phyloP scores from a whole-genome alignment of 2,888 invertebrate species.

The Steinernema carpocapsae region DNA sequence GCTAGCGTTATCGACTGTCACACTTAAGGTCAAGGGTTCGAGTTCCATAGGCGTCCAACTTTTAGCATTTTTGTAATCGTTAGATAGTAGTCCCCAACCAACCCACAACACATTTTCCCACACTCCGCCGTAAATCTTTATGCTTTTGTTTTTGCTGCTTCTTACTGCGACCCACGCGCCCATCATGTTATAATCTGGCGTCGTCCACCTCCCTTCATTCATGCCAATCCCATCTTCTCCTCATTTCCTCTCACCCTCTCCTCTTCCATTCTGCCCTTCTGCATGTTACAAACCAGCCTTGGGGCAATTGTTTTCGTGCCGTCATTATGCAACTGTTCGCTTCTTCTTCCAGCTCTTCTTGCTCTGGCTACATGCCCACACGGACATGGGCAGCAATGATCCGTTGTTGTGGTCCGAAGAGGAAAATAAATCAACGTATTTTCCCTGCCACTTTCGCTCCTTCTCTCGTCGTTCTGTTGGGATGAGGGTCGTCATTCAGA shows the following conservation, averaged over 20 bases:
- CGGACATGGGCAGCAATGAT: no score
- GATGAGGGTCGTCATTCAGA: no score
- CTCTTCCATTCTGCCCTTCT: neutral
- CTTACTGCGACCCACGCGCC: neutral
- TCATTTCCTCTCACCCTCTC: neutral
- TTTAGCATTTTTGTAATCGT: no score
- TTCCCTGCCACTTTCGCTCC: neutral
- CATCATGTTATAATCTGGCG: neutral
- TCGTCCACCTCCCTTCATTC: neutral
- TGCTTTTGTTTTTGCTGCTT: constrained; percentile 16
- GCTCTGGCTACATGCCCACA: no score
- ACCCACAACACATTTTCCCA: neutral
- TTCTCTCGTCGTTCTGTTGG: no score
- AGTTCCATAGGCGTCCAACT: no score
- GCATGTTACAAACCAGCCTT: neutral
- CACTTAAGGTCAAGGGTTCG: no score
- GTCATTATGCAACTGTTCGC: constrained; percentile 29
- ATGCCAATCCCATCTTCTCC: neutral
- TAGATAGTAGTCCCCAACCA: neutral
- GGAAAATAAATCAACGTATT: constrained; percentile 7
- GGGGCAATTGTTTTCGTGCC: neutral
- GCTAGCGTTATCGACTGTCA: no score
- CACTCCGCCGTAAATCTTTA: constrained; percentile 1
- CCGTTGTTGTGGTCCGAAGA: neutral
- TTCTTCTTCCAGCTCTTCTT: neutral